phyloP scores from a whole-genome alignment of 2,888 invertebrate genomes.

The Ligdia adustata region DNA sequence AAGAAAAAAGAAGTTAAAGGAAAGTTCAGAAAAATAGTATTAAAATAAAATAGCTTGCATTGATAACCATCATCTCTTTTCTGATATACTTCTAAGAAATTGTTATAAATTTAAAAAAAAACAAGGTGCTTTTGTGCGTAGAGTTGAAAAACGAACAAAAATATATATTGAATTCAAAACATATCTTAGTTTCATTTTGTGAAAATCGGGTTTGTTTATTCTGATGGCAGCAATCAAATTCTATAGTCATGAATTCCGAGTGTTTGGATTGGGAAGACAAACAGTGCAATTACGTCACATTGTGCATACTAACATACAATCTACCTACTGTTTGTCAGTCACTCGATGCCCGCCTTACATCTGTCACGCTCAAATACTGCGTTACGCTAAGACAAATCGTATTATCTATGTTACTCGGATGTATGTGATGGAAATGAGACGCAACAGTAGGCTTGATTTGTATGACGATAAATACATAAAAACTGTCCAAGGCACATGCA shows the following conservation, averaged over 20 bases:
- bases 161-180: no score
- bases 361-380: not conserved
- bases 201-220: no score
- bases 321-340: constrained; percentile 10
- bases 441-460: constrained; percentile 5
- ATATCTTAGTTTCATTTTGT: no score
- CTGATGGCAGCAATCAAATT: no score
- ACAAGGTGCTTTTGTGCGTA: no score
- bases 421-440: constrained; percentile 4
- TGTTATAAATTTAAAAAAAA: no score
- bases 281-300: constrained; percentile 16
- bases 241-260: not conserved
- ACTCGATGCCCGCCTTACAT: not conserved
- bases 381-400: constrained; percentile 4
- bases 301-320: constrained; percentile 21
- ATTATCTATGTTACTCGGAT: constrained; percentile 1
- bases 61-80: no score
- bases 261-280: not conserved
- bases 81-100: no score
- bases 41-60: no score
- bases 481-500: constrained; percentile 42
- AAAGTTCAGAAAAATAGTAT: no score
- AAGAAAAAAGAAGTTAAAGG: no score
- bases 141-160: no score
- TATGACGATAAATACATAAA: not conserved